Conservation (phyloP, 2,888 invertebrate species). For the Hymenopus coronatus region DNA sequence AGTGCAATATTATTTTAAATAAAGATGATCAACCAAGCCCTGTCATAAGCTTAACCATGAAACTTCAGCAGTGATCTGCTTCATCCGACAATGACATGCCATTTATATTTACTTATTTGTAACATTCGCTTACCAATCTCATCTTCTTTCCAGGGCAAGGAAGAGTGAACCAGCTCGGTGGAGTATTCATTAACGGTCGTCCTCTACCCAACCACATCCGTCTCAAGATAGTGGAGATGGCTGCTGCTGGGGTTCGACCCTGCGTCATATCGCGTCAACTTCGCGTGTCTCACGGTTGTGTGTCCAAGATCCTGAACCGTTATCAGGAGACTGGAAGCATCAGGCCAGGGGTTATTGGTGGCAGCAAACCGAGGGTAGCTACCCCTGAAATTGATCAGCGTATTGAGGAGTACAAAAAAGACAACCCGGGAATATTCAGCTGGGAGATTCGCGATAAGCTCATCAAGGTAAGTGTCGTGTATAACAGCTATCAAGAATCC, state of each 20-base stretch:
- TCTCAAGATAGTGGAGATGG: conserved; percentile 93
- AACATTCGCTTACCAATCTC: background rate
- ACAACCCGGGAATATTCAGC: conserved; percentile 89
- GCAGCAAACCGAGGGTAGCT: conserved; percentile 89
- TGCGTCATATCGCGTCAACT: conserved; percentile 95
- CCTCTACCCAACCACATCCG: conserved; percentile 96
- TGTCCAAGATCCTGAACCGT: conserved; percentile 91
- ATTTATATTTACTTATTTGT: background rate
- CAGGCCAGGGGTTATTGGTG: conserved; percentile 90
- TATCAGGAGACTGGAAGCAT: conserved; percentile 96
- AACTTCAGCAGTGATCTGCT: too few relatives aligned
- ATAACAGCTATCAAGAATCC: too few relatives aligned
- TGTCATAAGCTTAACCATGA: too few relatives aligned
- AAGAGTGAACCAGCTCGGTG: conserved; percentile 93
- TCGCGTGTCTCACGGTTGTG: conserved; percentile 94
- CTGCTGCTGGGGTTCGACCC: conserved; percentile 88
- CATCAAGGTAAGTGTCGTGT: conserved; percentile 68
- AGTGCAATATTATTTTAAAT: too few relatives aligned
- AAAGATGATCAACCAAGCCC: too few relatives aligned
- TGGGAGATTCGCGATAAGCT: conserved; percentile 94
- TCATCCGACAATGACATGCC: too few relatives aligned
- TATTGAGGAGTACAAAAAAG: conserved; percentile 87
- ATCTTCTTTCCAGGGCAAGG: conserved; percentile 75
- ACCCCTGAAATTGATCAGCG: conserved; percentile 90
- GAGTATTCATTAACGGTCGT: conserved; percentile 96